Base-by-base conservation (phyloP, 53 echinoderm and acorn worm species). In the Actinopyga echinites region DNA sequence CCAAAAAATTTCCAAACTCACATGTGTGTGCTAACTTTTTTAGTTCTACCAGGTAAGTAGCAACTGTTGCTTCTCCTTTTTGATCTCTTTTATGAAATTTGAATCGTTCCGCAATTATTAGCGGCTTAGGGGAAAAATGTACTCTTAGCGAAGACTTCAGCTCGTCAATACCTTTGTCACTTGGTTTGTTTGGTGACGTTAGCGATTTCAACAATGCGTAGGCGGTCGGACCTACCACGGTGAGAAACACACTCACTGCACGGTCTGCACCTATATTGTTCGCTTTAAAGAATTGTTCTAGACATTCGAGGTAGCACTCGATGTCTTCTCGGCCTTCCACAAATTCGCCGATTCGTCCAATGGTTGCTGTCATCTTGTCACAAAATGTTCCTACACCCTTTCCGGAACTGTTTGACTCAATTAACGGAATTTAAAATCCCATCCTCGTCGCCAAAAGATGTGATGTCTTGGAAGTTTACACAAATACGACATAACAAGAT, bases 311-410 rank as follows among this genome's bases (percentile, higher is more conserved):
- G 40, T 73, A 84, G 21, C 71, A 56, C 19, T 69, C 74, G 36
- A 73, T 31, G 26, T 56, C 59, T 34, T 74, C 82, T 40, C 58
- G 31, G 3, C 87, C 87, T 52, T 87, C 63, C n/a, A 2, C 22
- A 82, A 73, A 87, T 45, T 83, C 87, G 45, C 83, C 74, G 29
- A 83, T 83, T 31, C 55, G 63, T 65, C 86, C 86, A 35, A 86
- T 80, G 13, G 74, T 26, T 31, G 36, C 49, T 38, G 87, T 62
- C 87, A 87, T 82, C 7, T 17, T 79, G 54, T 77, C 54, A 24
- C 30, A 56, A 77, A 57, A 58, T 69, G 79, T 86, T 86, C 79
- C 86, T 79, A 25, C 7, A 12, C 12, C 36, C 78, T 61, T 15
- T 19, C 9, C 31, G 78, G 67, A 65, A 79, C 66, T 80, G 57